Evolutionary conservation across 2,113 vertebrate genomes (phyloP).

Genomic region (Craseonycteris thonglongyai): DNA sequence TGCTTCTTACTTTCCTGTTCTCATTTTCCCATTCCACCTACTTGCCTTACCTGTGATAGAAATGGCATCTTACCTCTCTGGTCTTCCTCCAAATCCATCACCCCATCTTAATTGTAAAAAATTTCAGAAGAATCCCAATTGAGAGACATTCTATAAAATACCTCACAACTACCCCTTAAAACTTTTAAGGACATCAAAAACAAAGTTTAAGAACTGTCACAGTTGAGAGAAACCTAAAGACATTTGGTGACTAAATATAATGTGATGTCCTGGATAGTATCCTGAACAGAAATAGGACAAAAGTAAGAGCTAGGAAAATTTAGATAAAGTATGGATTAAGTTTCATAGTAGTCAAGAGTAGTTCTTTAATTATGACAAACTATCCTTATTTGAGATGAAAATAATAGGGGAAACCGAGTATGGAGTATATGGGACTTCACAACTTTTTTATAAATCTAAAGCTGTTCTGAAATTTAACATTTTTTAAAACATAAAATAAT

Average conservation of each 20-base stretch:
- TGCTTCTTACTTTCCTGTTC: neutral
- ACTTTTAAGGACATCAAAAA: neutral
- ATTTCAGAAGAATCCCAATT: neutral
- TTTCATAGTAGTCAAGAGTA: neutral
- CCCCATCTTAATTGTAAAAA: neutral
- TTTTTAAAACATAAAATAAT: neutral
- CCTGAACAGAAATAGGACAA: neutral
- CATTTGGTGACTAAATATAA: neutral
- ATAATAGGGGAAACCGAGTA: neutral
- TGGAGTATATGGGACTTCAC: neutral
- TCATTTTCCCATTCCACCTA: neutral
- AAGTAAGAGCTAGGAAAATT: neutral
- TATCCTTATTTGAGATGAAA: neutral
- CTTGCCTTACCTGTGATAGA: neutral
- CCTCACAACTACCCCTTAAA: neutral
- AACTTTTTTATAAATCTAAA: neutral
- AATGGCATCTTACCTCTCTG: neutral
- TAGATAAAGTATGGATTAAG: neutral
- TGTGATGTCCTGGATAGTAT: fast-evolving
- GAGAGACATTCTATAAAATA: neutral
- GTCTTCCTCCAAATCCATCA: neutral
- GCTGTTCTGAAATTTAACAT: neutral
- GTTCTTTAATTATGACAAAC: neutral
- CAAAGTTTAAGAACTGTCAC: neutral
- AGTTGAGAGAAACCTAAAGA: neutral